phyloP scores from a whole-genome alignment of 2,797 vertebrate genomes.

The Phalanger gymnotis region DNA sequence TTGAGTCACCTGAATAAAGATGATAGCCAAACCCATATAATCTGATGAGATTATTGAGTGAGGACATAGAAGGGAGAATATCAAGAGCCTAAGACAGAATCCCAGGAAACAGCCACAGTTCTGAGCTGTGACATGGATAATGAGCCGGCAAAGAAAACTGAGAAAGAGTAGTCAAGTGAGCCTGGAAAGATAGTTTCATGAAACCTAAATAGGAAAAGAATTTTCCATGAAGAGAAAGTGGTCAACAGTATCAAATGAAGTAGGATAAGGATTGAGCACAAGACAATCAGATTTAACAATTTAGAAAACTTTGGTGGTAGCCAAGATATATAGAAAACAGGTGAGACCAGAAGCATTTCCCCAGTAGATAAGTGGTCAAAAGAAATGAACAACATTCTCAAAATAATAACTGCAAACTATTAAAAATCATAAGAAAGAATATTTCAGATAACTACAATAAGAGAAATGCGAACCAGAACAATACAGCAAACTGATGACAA shows the following conservation, averaged over 20 bases:
- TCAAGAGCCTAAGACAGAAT: neutral
- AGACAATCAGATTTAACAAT: neutral
- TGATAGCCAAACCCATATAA: neutral
- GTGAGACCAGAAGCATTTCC: neutral
- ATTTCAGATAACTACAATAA: neutral
- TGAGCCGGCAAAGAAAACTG: neutral
- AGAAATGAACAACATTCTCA: neutral
- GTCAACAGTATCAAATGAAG: neutral
- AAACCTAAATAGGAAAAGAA: neutral
- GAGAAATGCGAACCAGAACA: neutral
- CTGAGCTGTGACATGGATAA: neutral
- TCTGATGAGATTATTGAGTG: neutral
- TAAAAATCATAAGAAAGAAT: neutral
- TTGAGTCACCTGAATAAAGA: neutral
- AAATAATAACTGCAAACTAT: neutral
- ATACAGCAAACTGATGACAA: neutral
- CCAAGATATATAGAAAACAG: neutral
- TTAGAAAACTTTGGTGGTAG: neutral
- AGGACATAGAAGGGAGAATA: neutral
- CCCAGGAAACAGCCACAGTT: neutral
- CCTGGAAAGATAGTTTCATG: no score
- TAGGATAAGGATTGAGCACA: neutral
- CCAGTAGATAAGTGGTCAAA: neutral
- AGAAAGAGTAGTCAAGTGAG: no score
- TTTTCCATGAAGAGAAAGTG: neutral